phyloP scores from a whole-genome alignment of 2,888 invertebrate species.

The Baronia brevicornis region DNA sequence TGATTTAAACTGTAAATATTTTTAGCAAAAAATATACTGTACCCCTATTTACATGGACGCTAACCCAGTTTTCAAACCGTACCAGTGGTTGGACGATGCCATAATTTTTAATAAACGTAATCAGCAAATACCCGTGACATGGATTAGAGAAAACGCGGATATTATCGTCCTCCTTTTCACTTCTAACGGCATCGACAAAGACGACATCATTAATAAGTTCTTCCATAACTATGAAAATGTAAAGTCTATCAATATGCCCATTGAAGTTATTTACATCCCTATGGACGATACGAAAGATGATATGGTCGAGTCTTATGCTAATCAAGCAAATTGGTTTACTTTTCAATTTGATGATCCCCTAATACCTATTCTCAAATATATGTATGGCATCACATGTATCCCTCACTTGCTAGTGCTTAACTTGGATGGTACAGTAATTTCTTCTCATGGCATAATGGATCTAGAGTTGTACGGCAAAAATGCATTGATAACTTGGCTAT shows the following conservation, averaged over 20 bases:
- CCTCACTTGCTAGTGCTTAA: conserved; percentile 45
- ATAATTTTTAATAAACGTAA: conserved; percentile 40
- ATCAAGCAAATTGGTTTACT: conserved; percentile 64
- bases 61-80: conserved; percentile 21
- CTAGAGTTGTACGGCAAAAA: conserved; percentile 52
- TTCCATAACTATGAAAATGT: conserved; percentile 51
- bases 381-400: conserved; percentile 44
- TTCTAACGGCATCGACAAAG: conserved; percentile 38
- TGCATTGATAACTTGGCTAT: conserved; percentile 38
- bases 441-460: conserved; percentile 45
- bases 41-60: no score
- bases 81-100: conserved; percentile 44
- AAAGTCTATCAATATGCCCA: conserved; percentile 44
- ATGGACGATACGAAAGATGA: conserved; percentile 43
- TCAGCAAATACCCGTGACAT: conserved; percentile 29
- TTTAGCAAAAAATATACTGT: no score
- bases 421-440: conserved; percentile 42
- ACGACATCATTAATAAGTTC: conserved; percentile 45
- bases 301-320: conserved; percentile 27
- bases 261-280: conserved; percentile 58
- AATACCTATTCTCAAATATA: conserved; percentile 35
- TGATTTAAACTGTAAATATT: no score
- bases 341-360: conserved; percentile 39
- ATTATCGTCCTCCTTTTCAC: conserved; percentile 47
- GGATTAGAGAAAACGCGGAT: conserved; percentile 47